Evolutionary conservation across 2,113 vertebrate species (phyloP).

Genomic region (Hylia prasina): DNA sequence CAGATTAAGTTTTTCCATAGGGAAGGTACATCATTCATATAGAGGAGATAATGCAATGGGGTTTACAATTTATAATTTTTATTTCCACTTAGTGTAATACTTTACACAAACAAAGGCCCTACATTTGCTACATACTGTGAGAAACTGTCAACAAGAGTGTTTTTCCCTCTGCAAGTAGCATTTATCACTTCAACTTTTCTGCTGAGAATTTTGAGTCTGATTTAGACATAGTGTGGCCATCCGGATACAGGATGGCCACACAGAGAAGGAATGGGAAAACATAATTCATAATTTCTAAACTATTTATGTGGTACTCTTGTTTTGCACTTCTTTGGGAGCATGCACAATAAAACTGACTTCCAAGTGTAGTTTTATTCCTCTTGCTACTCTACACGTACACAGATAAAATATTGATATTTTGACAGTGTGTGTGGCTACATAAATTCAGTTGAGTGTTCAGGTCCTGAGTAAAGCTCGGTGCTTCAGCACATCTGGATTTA

Average conservation of each 20-base stretch:
- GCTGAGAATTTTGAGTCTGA: not conserved
- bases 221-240: not conserved
- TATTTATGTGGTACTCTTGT: not conserved
- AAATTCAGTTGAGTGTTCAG: not conserved
- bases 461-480: not conserved
- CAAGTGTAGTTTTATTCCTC: not conserved
- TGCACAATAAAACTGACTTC: not conserved
- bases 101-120: not conserved
- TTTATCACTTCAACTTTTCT: not conserved
- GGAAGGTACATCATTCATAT: not conserved
- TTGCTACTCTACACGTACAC: not conserved
- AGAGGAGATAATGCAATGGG: not conserved
- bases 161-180: not conserved
- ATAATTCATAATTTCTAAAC: not conserved
- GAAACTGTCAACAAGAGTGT: not conserved
- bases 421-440: not conserved
- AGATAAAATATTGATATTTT: not conserved
- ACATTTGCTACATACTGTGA: not conserved
- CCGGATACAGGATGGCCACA: fast-evolving
- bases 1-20: not conserved
- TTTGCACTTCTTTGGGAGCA: not conserved
- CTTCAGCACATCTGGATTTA: not conserved
- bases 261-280: not conserved
- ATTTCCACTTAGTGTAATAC: not conserved
- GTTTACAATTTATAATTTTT: not conserved